Percentiles rank a stretch among this genome's conserved stretches.
Evolutionary conservation across 2,797 vertebrate species (phyloP).

Genomic region (Lindbergichthys nudifrons): DNA sequence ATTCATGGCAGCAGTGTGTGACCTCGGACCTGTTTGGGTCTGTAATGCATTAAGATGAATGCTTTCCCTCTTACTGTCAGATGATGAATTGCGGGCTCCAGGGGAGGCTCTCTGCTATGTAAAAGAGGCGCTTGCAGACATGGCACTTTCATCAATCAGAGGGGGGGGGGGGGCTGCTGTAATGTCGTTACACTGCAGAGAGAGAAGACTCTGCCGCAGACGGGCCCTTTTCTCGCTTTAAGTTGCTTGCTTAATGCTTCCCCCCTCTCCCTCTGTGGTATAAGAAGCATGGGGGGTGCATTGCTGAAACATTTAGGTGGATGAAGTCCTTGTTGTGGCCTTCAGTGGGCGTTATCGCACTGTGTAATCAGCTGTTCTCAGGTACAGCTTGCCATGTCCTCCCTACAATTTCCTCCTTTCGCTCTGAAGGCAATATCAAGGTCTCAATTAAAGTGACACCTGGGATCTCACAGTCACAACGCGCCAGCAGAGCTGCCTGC

Average conservation of each 20-base stretch:
- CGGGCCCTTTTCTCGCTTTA: constrained; percentile 14
- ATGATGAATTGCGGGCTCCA: constrained; percentile 79
- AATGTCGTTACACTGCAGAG: constrained; percentile 77
- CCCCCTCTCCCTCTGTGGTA: constrained; percentile 1
- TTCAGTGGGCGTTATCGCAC: constrained; percentile 29
- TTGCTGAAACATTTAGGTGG: constrained; percentile 25
- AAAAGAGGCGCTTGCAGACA: constrained; percentile 79
- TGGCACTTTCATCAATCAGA: constrained; percentile 84
- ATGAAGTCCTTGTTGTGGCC: constrained; percentile 29
- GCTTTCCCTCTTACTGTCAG: constrained; percentile 65
- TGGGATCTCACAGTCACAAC: constrained; percentile 49
- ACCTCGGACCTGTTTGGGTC: constrained; percentile 56
- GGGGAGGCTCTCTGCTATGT: constrained; percentile 78
- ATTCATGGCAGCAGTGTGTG: constrained; percentile 38
- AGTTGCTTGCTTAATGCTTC: constrained; percentile 33
- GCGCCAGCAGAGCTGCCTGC: constrained; percentile 25
- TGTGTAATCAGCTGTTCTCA: constrained; percentile 48
- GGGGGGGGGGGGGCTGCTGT: constrained; percentile 54
- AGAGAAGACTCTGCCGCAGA: constrained; percentile 54
- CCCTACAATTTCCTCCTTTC: constrained; percentile 42
- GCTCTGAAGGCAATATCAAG: constrained; percentile 37
- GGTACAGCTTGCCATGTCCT: constrained; percentile 22
- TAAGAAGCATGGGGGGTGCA: constrained; percentile 19
- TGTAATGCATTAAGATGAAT: constrained; percentile 79
- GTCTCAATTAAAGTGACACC: constrained; percentile 66